Percentiles rank a stretch among this genome's conserved stretches.
These are phyloP conservation scores for Halcyon chelicuti DNA, from an alignment of 2,797 vertebrate species.

Conservation along the genomic window DNA sequence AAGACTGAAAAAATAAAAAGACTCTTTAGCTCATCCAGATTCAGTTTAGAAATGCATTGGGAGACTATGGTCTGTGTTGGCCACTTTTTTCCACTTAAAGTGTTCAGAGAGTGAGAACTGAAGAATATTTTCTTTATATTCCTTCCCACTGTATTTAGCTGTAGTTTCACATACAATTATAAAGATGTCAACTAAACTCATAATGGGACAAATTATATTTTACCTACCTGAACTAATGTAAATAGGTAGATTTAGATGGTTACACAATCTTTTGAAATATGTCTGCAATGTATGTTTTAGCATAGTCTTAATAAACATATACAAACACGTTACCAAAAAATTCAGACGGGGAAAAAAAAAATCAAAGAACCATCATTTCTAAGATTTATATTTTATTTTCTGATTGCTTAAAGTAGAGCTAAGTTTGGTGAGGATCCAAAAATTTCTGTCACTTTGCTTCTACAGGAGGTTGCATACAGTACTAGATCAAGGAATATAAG, in stretches of 20 bases:
- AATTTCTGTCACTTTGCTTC: background rate
- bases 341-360: background rate
- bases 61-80: background rate
- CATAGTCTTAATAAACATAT: background rate
- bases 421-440: background rate
- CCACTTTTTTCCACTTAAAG: background rate
- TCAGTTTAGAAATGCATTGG: background rate
- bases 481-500: background rate
- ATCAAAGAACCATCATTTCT: background rate
- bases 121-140: background rate
- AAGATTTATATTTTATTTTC: background rate
- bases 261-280: background rate
- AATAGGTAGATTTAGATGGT: background rate
- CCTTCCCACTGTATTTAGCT: background rate
- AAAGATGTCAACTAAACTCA: background rate
- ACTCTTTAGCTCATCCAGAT: background rate
- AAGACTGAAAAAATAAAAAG: background rate
- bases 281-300: background rate
- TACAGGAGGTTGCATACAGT: background rate
- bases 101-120: background rate
- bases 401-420: background rate
- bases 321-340: background rate
- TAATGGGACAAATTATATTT: background rate
- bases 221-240: background rate
- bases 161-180: background rate